A percentile compares a stretch with the other conserved stretches of the same genome.
Conservation (phyloP, 2,113 vertebrate genomes). For the Electrona antarctica region DNA sequence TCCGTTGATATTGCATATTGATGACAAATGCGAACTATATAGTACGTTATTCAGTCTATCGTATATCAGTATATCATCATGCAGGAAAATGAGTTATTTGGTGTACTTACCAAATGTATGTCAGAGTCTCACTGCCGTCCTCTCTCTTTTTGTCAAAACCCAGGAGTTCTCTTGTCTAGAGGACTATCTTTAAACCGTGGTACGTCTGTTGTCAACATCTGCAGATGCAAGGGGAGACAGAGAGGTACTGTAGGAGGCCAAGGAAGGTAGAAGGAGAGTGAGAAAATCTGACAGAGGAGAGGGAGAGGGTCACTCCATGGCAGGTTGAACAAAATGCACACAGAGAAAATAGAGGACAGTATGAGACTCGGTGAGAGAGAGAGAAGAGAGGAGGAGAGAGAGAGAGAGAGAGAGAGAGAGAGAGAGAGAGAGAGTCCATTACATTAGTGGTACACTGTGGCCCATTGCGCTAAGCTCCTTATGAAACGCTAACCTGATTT, state of each 20-base stretch:
- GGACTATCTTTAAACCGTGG: slow-evolving; percentile 54
- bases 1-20: not conserved
- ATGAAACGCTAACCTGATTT: slow-evolving; percentile 82
- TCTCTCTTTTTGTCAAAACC: slow-evolving; percentile 24
- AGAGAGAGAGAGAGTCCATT: slow-evolving; percentile 63
- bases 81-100: not conserved
- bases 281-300: slow-evolving; percentile 27
- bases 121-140: slow-evolving; percentile 3
- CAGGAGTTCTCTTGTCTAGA: slow-evolving; percentile 26
- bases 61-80: too few relatives aligned
- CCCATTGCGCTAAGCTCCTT: slow-evolving; percentile 79
- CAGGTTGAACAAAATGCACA: slow-evolving; percentile 55
- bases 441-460: slow-evolving; percentile 77
- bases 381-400: slow-evolving; percentile 13
- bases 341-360: slow-evolving; percentile 67
- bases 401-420: slow-evolving; percentile 31
- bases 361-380: slow-evolving; percentile 20
- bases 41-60: not conserved
- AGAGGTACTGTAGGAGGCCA: slow-evolving; percentile 22
- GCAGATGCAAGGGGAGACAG: slow-evolving; percentile 40
- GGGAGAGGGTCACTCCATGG: slow-evolving; percentile 64
- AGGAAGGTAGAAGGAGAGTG: slow-evolving; percentile 39
- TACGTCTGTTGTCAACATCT: slow-evolving; percentile 51
- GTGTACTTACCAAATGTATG: slow-evolving; percentile 38
- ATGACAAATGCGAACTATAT: not conserved